These are phyloP conservation scores for Craterocephalus amniculus DNA, from an alignment of 2,797 vertebrate species.

Conservation along the genomic window DNA sequence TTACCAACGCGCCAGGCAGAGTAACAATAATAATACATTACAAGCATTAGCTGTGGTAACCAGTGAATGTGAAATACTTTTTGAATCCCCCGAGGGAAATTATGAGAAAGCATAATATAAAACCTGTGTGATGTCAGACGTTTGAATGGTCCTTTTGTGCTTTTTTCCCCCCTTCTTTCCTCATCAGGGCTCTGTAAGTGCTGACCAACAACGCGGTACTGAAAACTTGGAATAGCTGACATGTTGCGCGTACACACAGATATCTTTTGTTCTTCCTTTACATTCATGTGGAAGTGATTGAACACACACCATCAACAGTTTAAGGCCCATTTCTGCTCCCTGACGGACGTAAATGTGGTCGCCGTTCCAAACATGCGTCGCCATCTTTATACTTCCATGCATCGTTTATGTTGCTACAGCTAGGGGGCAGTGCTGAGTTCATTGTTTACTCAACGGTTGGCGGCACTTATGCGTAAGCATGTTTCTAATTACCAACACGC, in stretches of 20 bases:
- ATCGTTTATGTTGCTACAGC: too few species aligned
- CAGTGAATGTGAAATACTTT: not conserved
- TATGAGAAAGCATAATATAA: not conserved
- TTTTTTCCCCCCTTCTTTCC: slow-evolving; percentile 24
- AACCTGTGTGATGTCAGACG: slow-evolving; percentile 67
- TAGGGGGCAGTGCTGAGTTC: too few species aligned
- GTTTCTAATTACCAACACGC: too few species aligned
- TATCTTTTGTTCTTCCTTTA: slow-evolving; percentile 6
- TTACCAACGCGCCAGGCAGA: slow-evolving; percentile 66
- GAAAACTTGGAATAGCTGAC: slow-evolving; percentile 69
- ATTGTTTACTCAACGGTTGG: too few species aligned
- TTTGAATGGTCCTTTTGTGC: slow-evolving; percentile 78
- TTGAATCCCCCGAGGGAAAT: not conserved
- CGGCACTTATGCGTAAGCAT: too few species aligned
- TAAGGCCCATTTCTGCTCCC: too few species aligned
- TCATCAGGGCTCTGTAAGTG: slow-evolving; percentile 45
- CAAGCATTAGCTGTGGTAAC: slow-evolving; percentile 63
- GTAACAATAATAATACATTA: slow-evolving; percentile 74
- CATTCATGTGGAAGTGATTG: not conserved
- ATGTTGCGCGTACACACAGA: not conserved
- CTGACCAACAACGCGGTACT: slow-evolving; percentile 25
- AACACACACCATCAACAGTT: not conserved
- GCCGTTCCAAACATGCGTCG: too few species aligned
- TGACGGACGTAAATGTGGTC: too few species aligned
- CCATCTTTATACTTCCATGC: too few species aligned